Base-by-base conservation (phyloP, 2,888 invertebrate genomes). In the Schrankia costaestrigalis region DNA sequence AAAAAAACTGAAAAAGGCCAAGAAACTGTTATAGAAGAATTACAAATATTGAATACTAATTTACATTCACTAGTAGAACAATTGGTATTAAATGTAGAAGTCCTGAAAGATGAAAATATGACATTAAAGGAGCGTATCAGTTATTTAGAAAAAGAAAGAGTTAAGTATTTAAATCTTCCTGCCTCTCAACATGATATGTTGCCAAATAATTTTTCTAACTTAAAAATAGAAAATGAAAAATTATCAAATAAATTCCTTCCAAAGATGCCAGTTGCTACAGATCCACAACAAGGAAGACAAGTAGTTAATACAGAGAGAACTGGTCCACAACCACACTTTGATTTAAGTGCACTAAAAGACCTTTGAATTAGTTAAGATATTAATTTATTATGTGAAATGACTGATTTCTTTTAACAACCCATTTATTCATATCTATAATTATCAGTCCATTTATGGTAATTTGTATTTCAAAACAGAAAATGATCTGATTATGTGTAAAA, bases 11-110 rank as follows among this genome's bases (percentile, higher is more conserved):
- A 91, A 2, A 93, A 92, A 68, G 89, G 90, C 41, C 90, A 91
- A 29, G 79, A 86, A 31, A 89, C 82, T 13, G 90, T 93, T 25
- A 89, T 93, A 27, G 93, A 93, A 70, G 93, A 93, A 67, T 71
- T 93, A 24, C 90, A 90, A 63, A 91, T 90, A 26, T 75, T 92
- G 6, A 93, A 92, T 63, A 89, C 90, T 40, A 92, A 91, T 58
- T 69, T 93, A 26, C 89, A 80, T 46, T 70, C 77, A 3, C 60
- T 82, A 10, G 71, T 91, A 5, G 90, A 90, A 46, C 89, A 90
- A 62, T 74, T 93, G 31, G 85, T 93, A 8, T 74, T 89, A 27
- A 91, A 93, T 66, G 75, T 93, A 14, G 93, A 93, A 61, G 86
- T 90, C n/a, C 88, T 91, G 35, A 91, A 91, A 58, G 89, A 89